These are phyloP conservation scores for Scomber scombrus DNA, from an alignment of 2,113 vertebrate species.

Conservation along the genomic window DNA sequence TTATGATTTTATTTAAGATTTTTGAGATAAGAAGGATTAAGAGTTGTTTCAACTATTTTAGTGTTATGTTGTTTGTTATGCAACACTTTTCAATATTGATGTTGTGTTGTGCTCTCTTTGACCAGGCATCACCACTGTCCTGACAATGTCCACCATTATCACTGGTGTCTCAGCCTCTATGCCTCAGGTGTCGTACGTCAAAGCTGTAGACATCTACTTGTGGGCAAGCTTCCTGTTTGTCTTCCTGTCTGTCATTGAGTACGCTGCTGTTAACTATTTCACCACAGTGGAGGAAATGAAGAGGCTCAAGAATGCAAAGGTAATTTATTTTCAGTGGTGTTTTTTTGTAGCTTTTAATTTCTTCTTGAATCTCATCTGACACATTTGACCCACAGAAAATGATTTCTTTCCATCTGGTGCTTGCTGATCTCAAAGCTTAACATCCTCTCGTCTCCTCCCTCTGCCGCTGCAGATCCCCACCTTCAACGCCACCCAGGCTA, in stretches of 20 bases:
- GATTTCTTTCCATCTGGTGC: slow-evolving; percentile 5
- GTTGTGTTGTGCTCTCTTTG: slow-evolving; percentile 29
- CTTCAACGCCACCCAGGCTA: slow-evolving; percentile 87
- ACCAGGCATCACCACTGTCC: slow-evolving; percentile 91
- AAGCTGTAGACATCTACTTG: slow-evolving; percentile 92
- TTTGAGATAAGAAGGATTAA: too few species aligned
- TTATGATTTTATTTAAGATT: too few species aligned
- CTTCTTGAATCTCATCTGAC: slow-evolving; percentile 17
- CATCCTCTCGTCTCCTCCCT: neutral
- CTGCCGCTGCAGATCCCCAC: slow-evolving; percentile 83
- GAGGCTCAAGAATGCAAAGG: slow-evolving; percentile 77
- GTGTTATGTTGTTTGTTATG: neutral
- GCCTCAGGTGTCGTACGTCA: slow-evolving; percentile 92
- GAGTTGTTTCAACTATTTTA: too few species aligned
- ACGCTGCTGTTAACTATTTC: slow-evolving; percentile 93
- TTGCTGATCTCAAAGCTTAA: slow-evolving; percentile 4
- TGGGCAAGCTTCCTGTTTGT: slow-evolving; percentile 90
- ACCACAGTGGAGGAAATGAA: slow-evolving; percentile 91
- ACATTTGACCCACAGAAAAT: slow-evolving; percentile 6
- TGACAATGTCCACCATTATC: slow-evolving; percentile 94
- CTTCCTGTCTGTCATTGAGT: slow-evolving; percentile 93
- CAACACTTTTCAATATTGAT: neutral
- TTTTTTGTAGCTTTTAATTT: neutral
- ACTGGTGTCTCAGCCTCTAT: slow-evolving; percentile 92
- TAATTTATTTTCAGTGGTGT: slow-evolving; percentile 29